These are phyloP conservation scores for Agrypnus murinus DNA, from an alignment of 2,888 invertebrate species.

Conservation along the genomic window DNA sequence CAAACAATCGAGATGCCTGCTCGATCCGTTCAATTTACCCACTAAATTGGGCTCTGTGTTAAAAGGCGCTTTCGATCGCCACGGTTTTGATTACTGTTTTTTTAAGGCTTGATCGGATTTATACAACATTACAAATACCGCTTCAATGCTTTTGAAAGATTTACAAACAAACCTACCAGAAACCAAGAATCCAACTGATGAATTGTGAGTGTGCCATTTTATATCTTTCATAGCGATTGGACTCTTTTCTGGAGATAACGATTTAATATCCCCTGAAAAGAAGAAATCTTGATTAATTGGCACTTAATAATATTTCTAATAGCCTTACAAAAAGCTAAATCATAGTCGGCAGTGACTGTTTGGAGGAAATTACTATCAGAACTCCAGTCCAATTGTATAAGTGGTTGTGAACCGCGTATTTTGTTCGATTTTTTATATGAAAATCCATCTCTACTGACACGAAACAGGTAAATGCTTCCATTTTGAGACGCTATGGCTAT, in stretches of 20 bases:
- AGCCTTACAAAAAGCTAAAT: conserved; percentile 88
- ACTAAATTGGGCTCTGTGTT: too few relatives aligned
- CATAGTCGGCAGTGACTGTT: conserved; percentile 92
- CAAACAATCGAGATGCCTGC: too few relatives aligned
- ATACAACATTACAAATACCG: too few relatives aligned
- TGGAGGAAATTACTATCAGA: conserved; percentile 91
- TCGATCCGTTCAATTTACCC: too few relatives aligned
- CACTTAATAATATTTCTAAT: background rate
- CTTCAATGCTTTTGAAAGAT: too few relatives aligned
- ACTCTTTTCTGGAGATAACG: conserved; percentile 89
- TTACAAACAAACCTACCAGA: too few relatives aligned
- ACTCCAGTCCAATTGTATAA: conserved; percentile 94
- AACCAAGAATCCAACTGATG: conserved; percentile 90
- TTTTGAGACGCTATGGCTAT: conserved; percentile 94
- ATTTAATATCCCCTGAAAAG: conserved; percentile 89
- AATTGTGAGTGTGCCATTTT: conserved; percentile 92
- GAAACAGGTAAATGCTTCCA: conserved; percentile 87
- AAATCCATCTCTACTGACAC: conserved; percentile 91
- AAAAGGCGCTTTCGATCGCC: too few relatives aligned
- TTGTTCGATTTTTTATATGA: conserved; percentile 93
- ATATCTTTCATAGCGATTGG: conserved; percentile 93
- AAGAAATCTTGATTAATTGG: background rate
- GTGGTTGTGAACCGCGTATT: conserved; percentile 88
- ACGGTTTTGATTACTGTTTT: too few relatives aligned
- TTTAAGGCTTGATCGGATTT: too few relatives aligned